A percentile compares a stretch with the other conserved stretches of the same genome.
Evolutionary conservation across 2,888 invertebrate species (phyloP).

Genomic region (Scaptomyza tumidula): DNA sequence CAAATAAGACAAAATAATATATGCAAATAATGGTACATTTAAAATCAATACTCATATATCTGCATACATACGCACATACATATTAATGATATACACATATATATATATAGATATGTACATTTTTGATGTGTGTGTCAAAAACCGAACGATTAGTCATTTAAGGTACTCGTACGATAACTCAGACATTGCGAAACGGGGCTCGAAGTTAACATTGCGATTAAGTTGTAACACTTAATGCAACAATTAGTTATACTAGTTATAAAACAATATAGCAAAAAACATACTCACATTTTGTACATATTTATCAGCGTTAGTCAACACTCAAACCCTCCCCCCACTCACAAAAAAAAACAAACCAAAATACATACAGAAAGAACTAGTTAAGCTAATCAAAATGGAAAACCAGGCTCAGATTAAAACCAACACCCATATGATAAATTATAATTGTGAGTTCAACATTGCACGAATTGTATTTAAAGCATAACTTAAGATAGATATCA

Average conservation of each 20-base stretch:
- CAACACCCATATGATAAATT: slow-evolving; percentile 16
- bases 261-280: slow-evolving; percentile 22
- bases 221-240: slow-evolving; percentile 60
- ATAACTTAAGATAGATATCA: slow-evolving; percentile 29
- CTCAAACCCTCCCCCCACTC: slow-evolving; percentile 25
- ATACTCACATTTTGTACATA: slow-evolving; percentile 52
- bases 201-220: slow-evolving; percentile 84
- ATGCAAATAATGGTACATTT: slow-evolving; percentile 51
- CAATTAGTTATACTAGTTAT: slow-evolving; percentile 43
- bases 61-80: slow-evolving; percentile 28
- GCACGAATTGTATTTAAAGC: slow-evolving; percentile 25
- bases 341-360: slow-evolving; percentile 13
- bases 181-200: slow-evolving; percentile 76
- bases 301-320: slow-evolving; percentile 37
- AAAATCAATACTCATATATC: slow-evolving; percentile 44
- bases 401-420: slow-evolving; percentile 35
- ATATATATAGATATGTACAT: slow-evolving; percentile 44
- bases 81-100: slow-evolving; percentile 6
- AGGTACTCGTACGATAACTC: slow-evolving; percentile 60
- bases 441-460: slow-evolving; percentile 35
- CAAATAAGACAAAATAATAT: slow-evolving; percentile 72
- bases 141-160: slow-evolving; percentile 55
- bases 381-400: slow-evolving; percentile 16
- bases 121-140: slow-evolving; percentile 41
- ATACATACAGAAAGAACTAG: slow-evolving; percentile 24